These are phyloP conservation scores for Drosophila pullipes DNA, from an alignment of 2,888 invertebrate species.

Conservation along the genomic window DNA sequence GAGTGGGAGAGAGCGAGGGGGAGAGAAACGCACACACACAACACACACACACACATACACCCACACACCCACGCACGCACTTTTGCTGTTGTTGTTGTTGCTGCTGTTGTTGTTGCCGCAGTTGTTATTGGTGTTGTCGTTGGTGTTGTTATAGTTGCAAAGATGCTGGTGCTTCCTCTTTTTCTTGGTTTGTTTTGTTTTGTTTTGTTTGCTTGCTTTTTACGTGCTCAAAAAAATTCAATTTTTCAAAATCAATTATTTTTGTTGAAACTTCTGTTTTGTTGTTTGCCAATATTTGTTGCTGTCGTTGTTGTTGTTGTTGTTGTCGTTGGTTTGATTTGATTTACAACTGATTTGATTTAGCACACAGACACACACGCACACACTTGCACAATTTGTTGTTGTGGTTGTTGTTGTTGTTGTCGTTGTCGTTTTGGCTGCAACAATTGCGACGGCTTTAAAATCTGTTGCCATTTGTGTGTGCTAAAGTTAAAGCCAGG, in stretches of 20 bases:
- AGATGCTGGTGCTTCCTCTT: conserved; percentile 6
- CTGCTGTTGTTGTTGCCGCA: conserved; percentile 5
- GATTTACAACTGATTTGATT: neutral
- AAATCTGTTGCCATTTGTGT: conserved; percentile 44
- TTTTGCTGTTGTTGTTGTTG: conserved; percentile 12
- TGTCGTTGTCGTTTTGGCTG: conserved; percentile 37
- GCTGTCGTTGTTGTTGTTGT: conserved; percentile 42
- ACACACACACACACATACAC: neutral
- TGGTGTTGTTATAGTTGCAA: neutral
- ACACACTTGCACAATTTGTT: conserved; percentile 17
- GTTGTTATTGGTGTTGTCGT: conserved; percentile 12
- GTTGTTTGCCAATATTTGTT: conserved; percentile 48
- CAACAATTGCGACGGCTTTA: conserved; percentile 57
- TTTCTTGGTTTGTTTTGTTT: conserved; percentile 11
- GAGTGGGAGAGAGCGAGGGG: neutral
- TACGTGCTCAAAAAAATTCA: conserved; percentile 75
- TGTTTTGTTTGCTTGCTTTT: conserved; percentile 36
- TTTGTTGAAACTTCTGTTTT: conserved; percentile 4
- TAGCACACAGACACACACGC: neutral
- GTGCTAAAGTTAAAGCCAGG: conserved; percentile 23
- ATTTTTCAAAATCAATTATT: conserved; percentile 29
- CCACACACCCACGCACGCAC: conserved; percentile 17
- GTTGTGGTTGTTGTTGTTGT: conserved; percentile 26
- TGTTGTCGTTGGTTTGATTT: conserved; percentile 38
- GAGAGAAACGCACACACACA: neutral